These are phyloP conservation scores for Coluber constrictor DNA, from an alignment of 2,797 vertebrate species.

Conservation along the genomic window DNA sequence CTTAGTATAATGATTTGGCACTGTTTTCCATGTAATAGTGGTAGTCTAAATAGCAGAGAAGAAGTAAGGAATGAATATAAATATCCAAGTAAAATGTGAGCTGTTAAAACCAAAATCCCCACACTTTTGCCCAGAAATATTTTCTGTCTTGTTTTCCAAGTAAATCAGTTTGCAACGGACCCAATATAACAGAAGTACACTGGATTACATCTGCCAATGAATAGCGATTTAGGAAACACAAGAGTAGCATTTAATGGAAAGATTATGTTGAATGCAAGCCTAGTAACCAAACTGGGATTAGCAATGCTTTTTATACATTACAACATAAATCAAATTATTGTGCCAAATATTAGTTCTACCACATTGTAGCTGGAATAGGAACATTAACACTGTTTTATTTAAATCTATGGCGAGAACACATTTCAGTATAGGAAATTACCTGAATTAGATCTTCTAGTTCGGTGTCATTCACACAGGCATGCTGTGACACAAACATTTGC, in stretches of 20 bases:
- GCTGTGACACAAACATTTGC: slow-evolving; percentile 83
- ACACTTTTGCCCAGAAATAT: neutral
- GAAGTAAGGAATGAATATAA: neutral
- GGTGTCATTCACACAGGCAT: slow-evolving; percentile 88
- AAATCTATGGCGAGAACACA: neutral
- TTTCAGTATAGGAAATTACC: slow-evolving; percentile 69
- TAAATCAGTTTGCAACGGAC: neutral
- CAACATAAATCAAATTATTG: slow-evolving; percentile 28
- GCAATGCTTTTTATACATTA: slow-evolving; percentile 22
- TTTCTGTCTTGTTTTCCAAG: neutral
- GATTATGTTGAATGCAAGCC: slow-evolving; percentile 12
- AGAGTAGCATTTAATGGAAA: slow-evolving; percentile 36
- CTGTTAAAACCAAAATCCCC: neutral
- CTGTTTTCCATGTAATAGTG: slow-evolving; percentile 18
- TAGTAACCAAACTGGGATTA: slow-evolving; percentile 32
- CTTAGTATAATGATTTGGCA: slow-evolving; percentile 36
- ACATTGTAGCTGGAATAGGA: neutral
- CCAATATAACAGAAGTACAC: neutral
- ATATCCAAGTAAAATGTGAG: neutral
- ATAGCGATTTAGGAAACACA: slow-evolving; percentile 52
- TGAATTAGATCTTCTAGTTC: slow-evolving; percentile 94
- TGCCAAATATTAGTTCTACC: neutral
- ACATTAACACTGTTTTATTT: neutral
- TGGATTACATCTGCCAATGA: slow-evolving; percentile 17
- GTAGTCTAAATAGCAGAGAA: neutral